Evolutionary conservation across 2,113 vertebrate species (phyloP).

Genomic region (Scomber colias): DNA sequence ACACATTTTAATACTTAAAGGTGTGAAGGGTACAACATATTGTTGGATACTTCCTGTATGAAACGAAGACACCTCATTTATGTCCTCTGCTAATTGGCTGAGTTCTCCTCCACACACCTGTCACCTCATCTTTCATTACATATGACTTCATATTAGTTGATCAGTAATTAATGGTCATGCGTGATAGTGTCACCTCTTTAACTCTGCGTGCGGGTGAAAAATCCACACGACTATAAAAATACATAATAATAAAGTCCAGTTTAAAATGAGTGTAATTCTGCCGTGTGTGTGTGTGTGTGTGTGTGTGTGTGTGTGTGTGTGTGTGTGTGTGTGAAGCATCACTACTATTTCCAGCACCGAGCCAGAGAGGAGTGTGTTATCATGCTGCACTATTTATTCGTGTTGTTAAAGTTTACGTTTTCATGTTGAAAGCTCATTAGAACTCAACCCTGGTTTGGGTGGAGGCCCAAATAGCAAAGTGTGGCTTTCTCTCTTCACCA

Average conservation of each 20-base stretch:
- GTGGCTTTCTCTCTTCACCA: neutral
- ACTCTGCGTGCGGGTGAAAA: neutral
- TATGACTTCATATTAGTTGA: neutral
- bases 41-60: too few relatives aligned
- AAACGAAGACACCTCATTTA: neutral
- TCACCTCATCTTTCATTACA: neutral
- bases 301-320: too few relatives aligned
- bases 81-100: slow-evolving; percentile 22
- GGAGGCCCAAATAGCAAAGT: neutral
- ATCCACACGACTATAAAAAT: neutral
- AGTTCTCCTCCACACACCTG: neutral
- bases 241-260: neutral
- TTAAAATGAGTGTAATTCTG: neutral
- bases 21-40: too few relatives aligned
- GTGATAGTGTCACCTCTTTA: neutral
- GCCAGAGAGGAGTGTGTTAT: too few relatives aligned
- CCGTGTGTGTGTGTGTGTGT: too few relatives aligned
- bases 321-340: too few relatives aligned
- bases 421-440: neutral
- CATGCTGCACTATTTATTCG: too few relatives aligned
- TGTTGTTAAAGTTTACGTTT: neutral
- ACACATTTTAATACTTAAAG: too few relatives aligned
- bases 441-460: neutral
- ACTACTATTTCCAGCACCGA: neutral
- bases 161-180: neutral